phyloP scores from a whole-genome alignment of 2,797 vertebrate genomes.

The Amazonetta brasiliensis region DNA sequence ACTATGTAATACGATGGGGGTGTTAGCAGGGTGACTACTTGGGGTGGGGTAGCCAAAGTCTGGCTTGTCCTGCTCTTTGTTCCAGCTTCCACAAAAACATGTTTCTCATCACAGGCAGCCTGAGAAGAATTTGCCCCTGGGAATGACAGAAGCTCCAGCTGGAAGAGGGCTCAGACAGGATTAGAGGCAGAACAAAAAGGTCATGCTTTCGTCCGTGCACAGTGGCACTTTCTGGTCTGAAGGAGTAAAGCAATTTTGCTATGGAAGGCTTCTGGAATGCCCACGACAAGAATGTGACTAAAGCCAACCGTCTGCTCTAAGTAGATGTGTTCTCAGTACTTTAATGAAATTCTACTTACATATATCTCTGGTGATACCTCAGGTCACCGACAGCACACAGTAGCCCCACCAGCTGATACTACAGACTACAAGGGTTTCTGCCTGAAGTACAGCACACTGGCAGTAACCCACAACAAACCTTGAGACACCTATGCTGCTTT shows the following conservation, averaged over 20 bases:
- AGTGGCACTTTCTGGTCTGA: slow-evolving; percentile 49
- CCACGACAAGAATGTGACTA: not conserved
- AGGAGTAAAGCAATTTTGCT: slow-evolving; percentile 24
- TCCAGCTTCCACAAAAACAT: slow-evolving; percentile 48
- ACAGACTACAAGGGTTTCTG: not conserved
- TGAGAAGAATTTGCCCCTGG: slow-evolving; percentile 63
- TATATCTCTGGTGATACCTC: not conserved
- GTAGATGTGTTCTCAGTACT: not conserved
- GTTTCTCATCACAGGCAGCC: slow-evolving; percentile 56
- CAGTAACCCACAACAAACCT: not conserved
- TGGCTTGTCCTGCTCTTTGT: not conserved
- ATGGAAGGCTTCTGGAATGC: slow-evolving; percentile 30
- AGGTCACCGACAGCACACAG: not conserved
- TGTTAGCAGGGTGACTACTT: not conserved
- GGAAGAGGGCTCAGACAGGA: slow-evolving; percentile 68
- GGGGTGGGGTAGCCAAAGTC: not conserved
- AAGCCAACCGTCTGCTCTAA: not conserved
- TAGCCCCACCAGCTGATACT: not conserved
- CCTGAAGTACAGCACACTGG: not conserved
- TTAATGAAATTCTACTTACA: not conserved
- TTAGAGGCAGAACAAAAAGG: slow-evolving; percentile 51
- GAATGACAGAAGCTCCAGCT: slow-evolving; percentile 56
- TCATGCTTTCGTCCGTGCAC: slow-evolving; percentile 3
- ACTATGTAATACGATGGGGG: not conserved
- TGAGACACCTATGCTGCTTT: not conserved